Percentiles rank a stretch among this genome's conserved stretches.
Conservation (phyloP, 2,888 invertebrate genomes). For the Cerastoderma edule region DNA sequence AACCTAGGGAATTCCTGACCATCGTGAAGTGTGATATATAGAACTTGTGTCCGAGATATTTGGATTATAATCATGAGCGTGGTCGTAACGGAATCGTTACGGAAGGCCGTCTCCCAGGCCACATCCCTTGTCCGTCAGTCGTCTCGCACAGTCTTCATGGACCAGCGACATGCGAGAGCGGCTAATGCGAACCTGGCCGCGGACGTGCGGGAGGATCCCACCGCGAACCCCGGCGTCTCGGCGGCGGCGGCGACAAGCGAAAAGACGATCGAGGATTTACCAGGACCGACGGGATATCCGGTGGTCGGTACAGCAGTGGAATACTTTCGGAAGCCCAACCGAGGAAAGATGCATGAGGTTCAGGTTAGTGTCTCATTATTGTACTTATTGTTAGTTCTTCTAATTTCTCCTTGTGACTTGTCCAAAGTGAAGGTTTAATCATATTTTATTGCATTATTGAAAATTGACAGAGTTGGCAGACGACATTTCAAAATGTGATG, state of each 20-base stretch:
- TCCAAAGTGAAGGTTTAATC: no score
- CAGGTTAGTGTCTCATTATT: slow-evolving; percentile 80
- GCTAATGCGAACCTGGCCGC: slow-evolving; percentile 37
- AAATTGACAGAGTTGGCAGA: no score
- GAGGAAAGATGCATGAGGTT: slow-evolving; percentile 80
- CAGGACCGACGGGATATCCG: slow-evolving; percentile 80
- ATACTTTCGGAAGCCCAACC: slow-evolving; percentile 79
- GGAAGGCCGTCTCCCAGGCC: slow-evolving; percentile 57
- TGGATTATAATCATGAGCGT: slow-evolving; percentile 32
- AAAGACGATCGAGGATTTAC: slow-evolving; percentile 74
- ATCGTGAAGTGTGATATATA: background rate
- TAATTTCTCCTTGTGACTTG: no score
- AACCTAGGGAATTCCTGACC: background rate
- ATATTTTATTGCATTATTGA: no score
- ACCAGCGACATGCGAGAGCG: slow-evolving; percentile 33
- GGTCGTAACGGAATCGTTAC: slow-evolving; percentile 51
- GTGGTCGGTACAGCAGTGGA: slow-evolving; percentile 80
- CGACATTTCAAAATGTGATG: no score
- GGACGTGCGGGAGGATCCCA: slow-evolving; percentile 17
- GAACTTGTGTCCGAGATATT: background rate
- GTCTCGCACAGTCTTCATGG: slow-evolving; percentile 44
- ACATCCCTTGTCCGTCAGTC: slow-evolving; percentile 51
- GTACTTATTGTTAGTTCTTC: no score
- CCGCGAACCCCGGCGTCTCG: background rate
- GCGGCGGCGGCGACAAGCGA: background rate